A percentile compares a stretch with the other conserved stretches of the same genome.
Evolutionary conservation across 2,797 vertebrate genomes (phyloP).

Genomic region (Heterohyrax brucei): DNA sequence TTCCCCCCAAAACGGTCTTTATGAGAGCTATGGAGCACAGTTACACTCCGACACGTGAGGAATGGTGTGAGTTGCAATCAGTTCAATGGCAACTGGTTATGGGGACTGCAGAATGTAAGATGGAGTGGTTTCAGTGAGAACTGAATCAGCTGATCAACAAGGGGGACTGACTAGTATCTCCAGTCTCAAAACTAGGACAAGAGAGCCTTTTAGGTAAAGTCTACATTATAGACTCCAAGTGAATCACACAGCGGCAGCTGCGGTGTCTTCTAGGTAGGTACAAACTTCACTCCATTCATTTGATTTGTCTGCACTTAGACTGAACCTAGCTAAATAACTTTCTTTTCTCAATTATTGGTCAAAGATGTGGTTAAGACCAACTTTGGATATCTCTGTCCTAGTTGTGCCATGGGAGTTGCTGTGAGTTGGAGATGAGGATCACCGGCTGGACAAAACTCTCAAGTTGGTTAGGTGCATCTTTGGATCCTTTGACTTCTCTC

Average conservation of each 20-base stretch:
- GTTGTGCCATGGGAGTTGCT: background rate
- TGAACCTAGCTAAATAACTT: background rate
- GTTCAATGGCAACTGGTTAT: background rate
- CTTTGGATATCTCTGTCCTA: conserved; percentile 1
- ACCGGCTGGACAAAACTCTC: background rate
- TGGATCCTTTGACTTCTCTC: background rate
- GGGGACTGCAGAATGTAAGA: background rate
- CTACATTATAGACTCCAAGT: background rate
- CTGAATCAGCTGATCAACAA: background rate
- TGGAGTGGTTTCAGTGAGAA: background rate
- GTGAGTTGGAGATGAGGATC: background rate
- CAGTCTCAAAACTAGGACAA: background rate
- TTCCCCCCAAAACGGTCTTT: background rate
- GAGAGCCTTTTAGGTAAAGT: background rate
- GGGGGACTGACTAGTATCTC: background rate
- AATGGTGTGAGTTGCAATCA: background rate
- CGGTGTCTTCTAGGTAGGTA: background rate
- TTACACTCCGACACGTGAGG: background rate
- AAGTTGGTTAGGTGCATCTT: background rate
- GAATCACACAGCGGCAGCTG: background rate
- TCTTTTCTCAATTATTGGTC: conserved; percentile 26
- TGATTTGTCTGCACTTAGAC: background rate
- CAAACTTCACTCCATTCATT: background rate
- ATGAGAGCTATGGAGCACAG: background rate
- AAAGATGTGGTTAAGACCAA: conserved; percentile 18